These are phyloP conservation scores for Agonopterix alstromeriana DNA, from an alignment of 2,888 invertebrate genomes.

Conservation along the genomic window DNA sequence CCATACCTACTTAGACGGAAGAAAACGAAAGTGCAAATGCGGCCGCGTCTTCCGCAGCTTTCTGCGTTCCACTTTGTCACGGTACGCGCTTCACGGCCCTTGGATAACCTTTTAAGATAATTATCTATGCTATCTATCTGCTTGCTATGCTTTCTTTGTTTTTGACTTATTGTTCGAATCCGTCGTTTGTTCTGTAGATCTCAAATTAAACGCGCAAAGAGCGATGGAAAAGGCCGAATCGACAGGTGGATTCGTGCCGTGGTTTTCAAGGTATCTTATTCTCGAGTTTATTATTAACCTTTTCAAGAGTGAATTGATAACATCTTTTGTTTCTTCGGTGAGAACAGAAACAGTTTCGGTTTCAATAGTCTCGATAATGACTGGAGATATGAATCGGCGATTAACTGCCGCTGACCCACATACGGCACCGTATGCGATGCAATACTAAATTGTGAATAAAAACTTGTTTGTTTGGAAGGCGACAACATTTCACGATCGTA, in stretches of 20 bases:
- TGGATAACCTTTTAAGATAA: conserved; percentile 3
- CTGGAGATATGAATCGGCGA: conserved; percentile 33
- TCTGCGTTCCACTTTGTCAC: conserved; percentile 26
- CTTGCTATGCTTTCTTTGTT: neutral
- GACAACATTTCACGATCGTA: conserved; percentile 50
- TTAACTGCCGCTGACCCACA: conserved; percentile 49
- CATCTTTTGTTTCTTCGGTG: conserved; percentile 22
- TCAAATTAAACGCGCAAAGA: no score
- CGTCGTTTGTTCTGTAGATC: no score
- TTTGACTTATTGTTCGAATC: no score
- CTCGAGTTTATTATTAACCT: conserved; percentile 12
- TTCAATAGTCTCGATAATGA: conserved; percentile 38
- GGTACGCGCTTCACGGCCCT: conserved; percentile 17
- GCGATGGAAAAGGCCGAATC: neutral
- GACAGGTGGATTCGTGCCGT: neutral
- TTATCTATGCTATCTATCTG: neutral
- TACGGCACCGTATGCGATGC: conserved; percentile 29
- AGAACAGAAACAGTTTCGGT: conserved; percentile 31
- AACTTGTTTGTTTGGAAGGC: conserved; percentile 30
- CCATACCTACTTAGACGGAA: conserved; percentile 20
- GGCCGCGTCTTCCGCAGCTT: conserved; percentile 30
- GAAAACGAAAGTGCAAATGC: conserved; percentile 48
- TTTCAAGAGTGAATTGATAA: conserved; percentile 25
- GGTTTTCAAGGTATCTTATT: neutral
- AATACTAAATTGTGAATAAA: conserved; percentile 28